Conservation (phyloP, 2,797 vertebrate species). For the Lerista edwardsae region DNA sequence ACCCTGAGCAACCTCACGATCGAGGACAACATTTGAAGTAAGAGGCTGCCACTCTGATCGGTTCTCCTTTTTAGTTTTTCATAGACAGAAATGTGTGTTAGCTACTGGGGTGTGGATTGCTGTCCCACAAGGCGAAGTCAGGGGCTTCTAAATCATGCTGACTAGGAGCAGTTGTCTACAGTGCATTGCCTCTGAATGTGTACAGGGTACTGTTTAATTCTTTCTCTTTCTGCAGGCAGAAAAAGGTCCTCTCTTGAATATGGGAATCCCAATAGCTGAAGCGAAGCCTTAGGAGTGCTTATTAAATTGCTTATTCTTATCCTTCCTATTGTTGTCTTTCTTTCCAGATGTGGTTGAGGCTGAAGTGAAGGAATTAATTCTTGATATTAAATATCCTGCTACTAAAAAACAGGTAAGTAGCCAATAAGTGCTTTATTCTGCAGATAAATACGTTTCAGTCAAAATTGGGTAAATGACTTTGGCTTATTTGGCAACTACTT, state of each 20-base stretch:
- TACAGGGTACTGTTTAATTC: neutral
- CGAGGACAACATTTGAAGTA: neutral
- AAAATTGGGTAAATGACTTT: slow-evolving; percentile 1
- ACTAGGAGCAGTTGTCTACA: neutral
- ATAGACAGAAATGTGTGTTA: too few relatives aligned
- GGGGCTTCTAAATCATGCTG: neutral
- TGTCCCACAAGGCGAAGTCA: neutral
- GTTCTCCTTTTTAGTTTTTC: neutral
- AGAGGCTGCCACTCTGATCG: neutral
- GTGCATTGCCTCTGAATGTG: neutral
- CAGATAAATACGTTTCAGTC: neutral
- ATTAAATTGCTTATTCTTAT: neutral
- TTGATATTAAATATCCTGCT: slow-evolving; percentile 95
- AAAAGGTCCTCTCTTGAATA: neutral
- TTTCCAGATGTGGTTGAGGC: slow-evolving; percentile 85
- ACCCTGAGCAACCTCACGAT: neutral
- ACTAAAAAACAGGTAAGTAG: slow-evolving; percentile 91
- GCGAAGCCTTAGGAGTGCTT: rapidly evolving
- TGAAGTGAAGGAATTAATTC: slow-evolving; percentile 87
- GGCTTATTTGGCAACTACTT: too few relatives aligned
- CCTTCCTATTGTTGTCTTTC: slow-evolving; percentile 41
- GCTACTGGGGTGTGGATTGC: neutral
- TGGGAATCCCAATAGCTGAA: neutral
- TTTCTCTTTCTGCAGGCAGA: neutral
- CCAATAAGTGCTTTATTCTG: slow-evolving; percentile 5